Conservation (phyloP, 2,888 invertebrate genomes). For the Tortrix viridana region DNA sequence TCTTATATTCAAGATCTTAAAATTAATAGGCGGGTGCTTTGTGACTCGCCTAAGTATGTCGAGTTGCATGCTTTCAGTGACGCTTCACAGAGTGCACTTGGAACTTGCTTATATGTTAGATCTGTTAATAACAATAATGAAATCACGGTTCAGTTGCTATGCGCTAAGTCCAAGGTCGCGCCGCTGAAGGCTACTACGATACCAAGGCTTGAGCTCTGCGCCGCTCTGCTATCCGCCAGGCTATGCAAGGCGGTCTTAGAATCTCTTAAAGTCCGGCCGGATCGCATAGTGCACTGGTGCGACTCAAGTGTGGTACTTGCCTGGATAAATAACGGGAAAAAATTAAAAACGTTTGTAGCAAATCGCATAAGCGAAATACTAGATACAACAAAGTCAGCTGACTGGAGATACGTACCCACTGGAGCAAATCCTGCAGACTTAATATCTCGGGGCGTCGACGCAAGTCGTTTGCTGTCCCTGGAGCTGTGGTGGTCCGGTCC, state of each 20-base stretch:
- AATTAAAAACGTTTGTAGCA: constrained; percentile 35
- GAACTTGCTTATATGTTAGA: constrained; percentile 46
- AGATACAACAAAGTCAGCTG: constrained; percentile 5
- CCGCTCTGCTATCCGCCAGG: constrained; percentile 16
- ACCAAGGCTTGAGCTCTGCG: constrained; percentile 46
- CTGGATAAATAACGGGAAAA: constrained; percentile 21
- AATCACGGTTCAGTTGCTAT: neutral
- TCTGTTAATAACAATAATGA: constrained; percentile 32
- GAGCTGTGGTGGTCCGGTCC: constrained; percentile 36
- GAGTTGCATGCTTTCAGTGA: constrained; percentile 49
- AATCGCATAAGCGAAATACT: constrained; percentile 24
- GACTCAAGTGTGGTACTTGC: constrained; percentile 36
- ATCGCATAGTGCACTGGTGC: constrained; percentile 41
- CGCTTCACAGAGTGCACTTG: constrained; percentile 45
- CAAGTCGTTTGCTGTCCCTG: constrained; percentile 3
- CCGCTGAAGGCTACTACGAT: constrained; percentile 47
- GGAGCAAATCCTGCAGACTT: constrained; percentile 36
- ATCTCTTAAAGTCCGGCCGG: constrained; percentile 29
- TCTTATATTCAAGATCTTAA: constrained; percentile 27
- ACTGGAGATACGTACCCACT: constrained; percentile 36
- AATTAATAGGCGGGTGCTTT: constrained; percentile 42
- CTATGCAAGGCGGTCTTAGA: constrained; percentile 36
- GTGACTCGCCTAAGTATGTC: constrained; percentile 36
- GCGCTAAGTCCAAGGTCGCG: constrained; percentile 35
- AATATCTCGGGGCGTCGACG: constrained; percentile 32